Evolutionary conservation across 1,140 invertebrate species (phyloP).

Genomic region (Drosophila bifasciata): DNA sequence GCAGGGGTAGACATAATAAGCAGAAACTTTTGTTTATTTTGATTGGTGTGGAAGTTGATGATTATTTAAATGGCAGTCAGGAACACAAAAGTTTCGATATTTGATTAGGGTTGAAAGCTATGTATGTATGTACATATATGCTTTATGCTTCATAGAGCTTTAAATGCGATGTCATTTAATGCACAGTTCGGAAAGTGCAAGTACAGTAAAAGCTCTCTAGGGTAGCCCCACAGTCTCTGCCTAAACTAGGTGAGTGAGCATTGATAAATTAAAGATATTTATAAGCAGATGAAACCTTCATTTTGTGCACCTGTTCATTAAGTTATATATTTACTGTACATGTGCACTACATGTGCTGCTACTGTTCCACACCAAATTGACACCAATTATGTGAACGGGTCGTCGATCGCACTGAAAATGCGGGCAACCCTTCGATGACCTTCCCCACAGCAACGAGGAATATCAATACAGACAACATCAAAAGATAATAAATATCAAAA

Average conservation of each 20-base stretch:
- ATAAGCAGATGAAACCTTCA: too few relatives aligned
- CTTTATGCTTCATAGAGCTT: slow-evolving; percentile 1
- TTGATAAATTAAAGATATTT: too few relatives aligned
- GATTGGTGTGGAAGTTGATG: slow-evolving; percentile 21
- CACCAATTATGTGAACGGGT: slow-evolving; percentile 62
- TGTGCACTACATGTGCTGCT: not conserved
- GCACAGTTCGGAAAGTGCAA: slow-evolving; percentile 17
- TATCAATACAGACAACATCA: slow-evolving; percentile 2
- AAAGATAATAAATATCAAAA: slow-evolving; percentile 5
- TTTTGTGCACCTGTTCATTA: too few relatives aligned
- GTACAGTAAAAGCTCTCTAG: too few relatives aligned
- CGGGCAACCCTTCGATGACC: slow-evolving; percentile 59
- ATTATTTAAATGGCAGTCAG: slow-evolving; percentile 34
- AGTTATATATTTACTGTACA: not conserved
- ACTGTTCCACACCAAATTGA: slow-evolving; percentile 53
- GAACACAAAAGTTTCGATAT: not conserved
- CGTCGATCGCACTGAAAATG: slow-evolving; percentile 38
- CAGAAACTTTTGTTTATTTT: slow-evolving; percentile 40
- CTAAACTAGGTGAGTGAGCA: not conserved
- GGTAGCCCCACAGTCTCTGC: not conserved
- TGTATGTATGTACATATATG: too few relatives aligned
- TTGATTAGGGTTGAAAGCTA: slow-evolving; percentile 10
- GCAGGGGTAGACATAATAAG: slow-evolving; percentile 2
- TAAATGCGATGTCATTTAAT: slow-evolving; percentile 22
- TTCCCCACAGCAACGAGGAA: slow-evolving; percentile 30